Base-by-base conservation (phyloP, 2,888 invertebrate genomes). In the Pocota personata region DNA sequence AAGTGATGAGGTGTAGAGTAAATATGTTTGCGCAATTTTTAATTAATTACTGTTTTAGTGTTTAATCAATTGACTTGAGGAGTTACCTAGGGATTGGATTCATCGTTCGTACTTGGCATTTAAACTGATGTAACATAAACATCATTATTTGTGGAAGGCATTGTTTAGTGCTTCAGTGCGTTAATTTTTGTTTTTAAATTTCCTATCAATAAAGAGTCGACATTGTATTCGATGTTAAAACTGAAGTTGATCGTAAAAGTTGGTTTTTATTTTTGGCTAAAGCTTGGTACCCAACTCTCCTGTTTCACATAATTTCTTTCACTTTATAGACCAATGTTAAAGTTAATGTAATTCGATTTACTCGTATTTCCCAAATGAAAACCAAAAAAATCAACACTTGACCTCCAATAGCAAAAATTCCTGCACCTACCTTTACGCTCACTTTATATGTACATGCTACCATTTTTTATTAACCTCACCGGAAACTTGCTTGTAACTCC, bases 31-130 rank as follows among this genome's bases (percentile, higher is more conserved):
- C 46, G 37, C 35, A 55, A 30, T 30, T 30, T 37, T 43, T 57
- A 72, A 79, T 66, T 79, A 79, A 79, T 66, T 35, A 40, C 43
- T 60, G 50, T 67, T 73, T 19, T 64, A 58, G 46, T 66, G 12
- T 40, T 48, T 40, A 10, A 27, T 21, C 0, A 32, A 48, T 30
- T 32, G 40, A 52, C 14, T 35, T 27, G n/a, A 50, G 48, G 27
- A 67, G 40, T 57, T 21, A 27, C 52, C 37, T 37, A 3, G 7
- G 4, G 21, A 30, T 71, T 32, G 32, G 43, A 30, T 16, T 55
- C n/a, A 19, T 43, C 16, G 37, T 32, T 58, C 3, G 30, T 0
- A 24, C 32, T 40, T 77, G 77, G 60, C 77, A 77, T 69, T 69
- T 69, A 10, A 60, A 58, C 37, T 52, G 64, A 75, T 55, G 21